Evolutionary conservation across 2,888 invertebrate species (phyloP), one percentile per base, ranked within the genome.

Genomic region (Apamea anceps): DNA sequence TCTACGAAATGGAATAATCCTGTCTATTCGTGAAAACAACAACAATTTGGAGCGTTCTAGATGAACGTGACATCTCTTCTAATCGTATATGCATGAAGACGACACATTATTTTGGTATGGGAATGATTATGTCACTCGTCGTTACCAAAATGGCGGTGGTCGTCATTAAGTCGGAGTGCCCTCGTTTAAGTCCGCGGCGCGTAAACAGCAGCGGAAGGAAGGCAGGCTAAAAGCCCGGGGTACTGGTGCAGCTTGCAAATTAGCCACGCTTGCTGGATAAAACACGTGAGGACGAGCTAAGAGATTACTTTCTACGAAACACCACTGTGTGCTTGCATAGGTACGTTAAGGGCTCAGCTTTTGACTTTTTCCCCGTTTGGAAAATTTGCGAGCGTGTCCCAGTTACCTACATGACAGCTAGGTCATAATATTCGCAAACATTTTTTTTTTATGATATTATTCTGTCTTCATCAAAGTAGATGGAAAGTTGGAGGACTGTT

Each of bases 101-200:
- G 87, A 85, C 77, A 85, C 76, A 75, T 86, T 86, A 84, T 86
- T 88, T 79, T 81, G 84, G 88, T 82, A 82, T 85, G 77, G 77
- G 82, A 85, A 88, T 88, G 87, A 90, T 90, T 91, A 93, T 91
- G 93, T 93, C 92, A 93, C 89, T 91, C 91, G 92, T 90, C 91
- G 93, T 94, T 93, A 93, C 94, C 93, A 91, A 94, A 95, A 95
- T 94, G 94, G 93, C 93, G 93, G 92, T 92, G 94, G 94, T 93
- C 93, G 94, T 95, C 95, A 95, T 95, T 96, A 95, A 95, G 93
- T 90, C 93, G 90, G 94, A 96, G 95, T 95, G 95, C 95, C 94
- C 95, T 95, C 94, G 93, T 95, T 95, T 95, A 94, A 93, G 94
- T 94, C 93, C 93, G 92, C 90, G 92, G 93, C 93, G 94, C 94